Base-by-base conservation (phyloP, 2,888 invertebrate genomes). In the Rotaria magnacalcarata region DNA sequence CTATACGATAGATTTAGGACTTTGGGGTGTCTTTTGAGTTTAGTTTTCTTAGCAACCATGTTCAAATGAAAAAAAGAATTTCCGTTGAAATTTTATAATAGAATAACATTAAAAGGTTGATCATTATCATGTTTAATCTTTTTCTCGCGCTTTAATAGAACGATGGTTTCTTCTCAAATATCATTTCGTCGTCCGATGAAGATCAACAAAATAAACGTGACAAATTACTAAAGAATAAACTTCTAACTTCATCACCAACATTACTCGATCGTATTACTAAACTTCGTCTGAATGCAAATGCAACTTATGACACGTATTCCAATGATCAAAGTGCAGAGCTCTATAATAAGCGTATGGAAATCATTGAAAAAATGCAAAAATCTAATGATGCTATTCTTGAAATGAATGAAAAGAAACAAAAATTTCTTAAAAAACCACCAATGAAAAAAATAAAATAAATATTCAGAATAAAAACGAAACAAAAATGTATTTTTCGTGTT, bases 141-240 rank as follows among this genome's bases (percentile, higher is more conserved):
- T 67, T 27, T 67, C 19, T 27, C n/a, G 14, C n/a, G 34, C 2
- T 41, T 67, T 67, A 16, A 67, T 67, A 67, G 67, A 67, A 67
- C 34, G 67, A 67, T 67, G 67, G 67, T 67, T 67, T 67, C 67
- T 67, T 67, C 67, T 67, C 67, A 67, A 67, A 67, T 67, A 19
- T 67, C 67, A 67, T 67, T 67, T 67, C 67, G 34, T 67, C 67
- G 19, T 34, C 67, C 3, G 67, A 67, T 67, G 67, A 67, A 67
- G 67, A 67, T 67, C 34, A 67, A 67, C 67, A 67, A 16, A 67
- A 67, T 67, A 34, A 67, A 67, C 67, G 67, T 67, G 67, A 67
- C 67, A 41, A 34, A 67, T 67, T 34, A 67, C 16, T 67, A 67
- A 19, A 67, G 34, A 67, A 67, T 34, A 67, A 67, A 67, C 16